Percentiles rank a stretch among this genome's conserved stretches.
phyloP scores from a whole-genome alignment of 2,888 invertebrate genomes.

The Isotomurus palustris region DNA sequence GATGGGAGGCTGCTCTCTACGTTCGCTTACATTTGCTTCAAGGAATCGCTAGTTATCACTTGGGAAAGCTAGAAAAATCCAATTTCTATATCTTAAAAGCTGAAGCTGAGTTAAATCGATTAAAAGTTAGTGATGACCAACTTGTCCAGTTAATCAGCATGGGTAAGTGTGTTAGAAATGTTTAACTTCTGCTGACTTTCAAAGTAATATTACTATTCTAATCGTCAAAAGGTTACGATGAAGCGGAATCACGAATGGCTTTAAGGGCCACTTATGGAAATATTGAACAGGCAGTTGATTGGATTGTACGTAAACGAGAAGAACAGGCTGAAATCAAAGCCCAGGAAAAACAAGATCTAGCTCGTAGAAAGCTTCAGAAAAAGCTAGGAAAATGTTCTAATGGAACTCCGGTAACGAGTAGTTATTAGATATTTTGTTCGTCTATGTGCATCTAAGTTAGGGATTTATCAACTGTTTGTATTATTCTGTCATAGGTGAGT shows the following conservation, averaged over 20 bases:
- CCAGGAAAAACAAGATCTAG: slow-evolving; percentile 50
- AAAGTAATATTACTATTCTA: not conserved
- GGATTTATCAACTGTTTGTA: not conserved
- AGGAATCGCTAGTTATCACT: slow-evolving; percentile 72
- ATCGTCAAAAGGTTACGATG: slow-evolving; percentile 58
- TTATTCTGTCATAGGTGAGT: slow-evolving; percentile 50
- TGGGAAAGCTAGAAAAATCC: slow-evolving; percentile 64
- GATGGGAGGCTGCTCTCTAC: slow-evolving; percentile 67
- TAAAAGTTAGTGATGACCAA: slow-evolving; percentile 60
- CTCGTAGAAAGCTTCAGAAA: slow-evolving; percentile 42
- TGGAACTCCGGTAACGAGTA: slow-evolving; percentile 35
- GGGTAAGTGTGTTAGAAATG: slow-evolving; percentile 51
- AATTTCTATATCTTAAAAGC: slow-evolving; percentile 59
- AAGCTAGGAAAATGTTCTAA: slow-evolving; percentile 34
- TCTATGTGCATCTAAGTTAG: not conserved
- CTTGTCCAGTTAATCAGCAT: slow-evolving; percentile 57
- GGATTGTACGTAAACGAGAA: slow-evolving; percentile 58
- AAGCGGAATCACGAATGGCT: slow-evolving; percentile 65
- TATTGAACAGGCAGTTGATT: slow-evolving; percentile 61
- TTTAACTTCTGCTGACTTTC: too few relatives aligned
- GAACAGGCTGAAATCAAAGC: slow-evolving; percentile 55
- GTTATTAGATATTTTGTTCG: not conserved
- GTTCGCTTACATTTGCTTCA: slow-evolving; percentile 75
- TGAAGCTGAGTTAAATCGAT: slow-evolving; percentile 59
- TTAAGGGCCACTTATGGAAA: slow-evolving; percentile 60